These are phyloP conservation scores for Unio delphinus DNA, from an alignment of 2,888 invertebrate genomes.

Conservation along the genomic window DNA sequence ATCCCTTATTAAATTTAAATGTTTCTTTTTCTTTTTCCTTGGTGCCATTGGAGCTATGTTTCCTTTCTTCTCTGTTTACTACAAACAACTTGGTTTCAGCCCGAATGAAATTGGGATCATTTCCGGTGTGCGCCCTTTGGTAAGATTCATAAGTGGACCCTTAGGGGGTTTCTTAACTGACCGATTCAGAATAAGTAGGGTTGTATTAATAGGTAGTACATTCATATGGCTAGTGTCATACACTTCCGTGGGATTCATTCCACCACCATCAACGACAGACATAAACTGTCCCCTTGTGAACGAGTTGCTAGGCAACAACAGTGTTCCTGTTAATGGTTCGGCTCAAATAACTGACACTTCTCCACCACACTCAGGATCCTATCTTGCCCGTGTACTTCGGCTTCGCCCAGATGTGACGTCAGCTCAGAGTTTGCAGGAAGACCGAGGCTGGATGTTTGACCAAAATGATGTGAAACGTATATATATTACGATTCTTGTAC, in stretches of 20 bases:
- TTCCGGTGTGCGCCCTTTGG: constrained; percentile 37
- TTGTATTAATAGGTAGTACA: constrained; percentile 32
- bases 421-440: constrained; percentile 8
- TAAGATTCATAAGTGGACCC: constrained; percentile 41
- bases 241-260: constrained; percentile 38
- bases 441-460: constrained; percentile 15
- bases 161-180: constrained; percentile 40
- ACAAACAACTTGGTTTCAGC: constrained; percentile 43
- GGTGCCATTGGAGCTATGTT: constrained; percentile 42
- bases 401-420: not conserved
- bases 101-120: constrained; percentile 44
- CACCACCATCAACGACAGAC: constrained; percentile 20
- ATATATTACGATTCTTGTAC: constrained; percentile 8
- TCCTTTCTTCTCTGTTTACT: constrained; percentile 40
- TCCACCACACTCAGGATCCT: not conserved
- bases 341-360: too few relatives aligned
- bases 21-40: constrained; percentile 42
- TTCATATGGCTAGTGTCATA: constrained; percentile 39
- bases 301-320: constrained; percentile 8
- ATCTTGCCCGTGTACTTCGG: constrained; percentile 9
- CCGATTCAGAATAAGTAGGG: constrained; percentile 31
- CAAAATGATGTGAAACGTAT: too few relatives aligned
- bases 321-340: too few relatives aligned
- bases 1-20: constrained; percentile 32
- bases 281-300: constrained; percentile 25